These are phyloP conservation scores for Paralvinella palmiformis DNA, from an alignment of 1,140 invertebrate genomes.

Conservation along the genomic window DNA sequence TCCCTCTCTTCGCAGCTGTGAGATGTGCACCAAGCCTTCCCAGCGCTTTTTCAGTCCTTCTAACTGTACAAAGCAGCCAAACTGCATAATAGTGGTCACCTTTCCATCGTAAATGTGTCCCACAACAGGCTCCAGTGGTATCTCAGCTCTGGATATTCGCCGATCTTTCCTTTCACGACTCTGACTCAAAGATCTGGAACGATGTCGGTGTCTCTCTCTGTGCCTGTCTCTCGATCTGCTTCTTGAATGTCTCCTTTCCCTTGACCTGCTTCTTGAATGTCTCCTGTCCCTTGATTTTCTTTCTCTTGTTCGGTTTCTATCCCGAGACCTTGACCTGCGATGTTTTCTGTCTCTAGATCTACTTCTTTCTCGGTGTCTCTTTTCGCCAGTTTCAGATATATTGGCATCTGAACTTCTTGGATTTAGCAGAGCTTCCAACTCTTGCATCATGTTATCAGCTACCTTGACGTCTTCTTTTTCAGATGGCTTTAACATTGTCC, in stretches of 20 bases:
- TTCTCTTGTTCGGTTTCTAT: neutral
- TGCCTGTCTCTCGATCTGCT: conserved; percentile 32
- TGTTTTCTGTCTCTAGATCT: conserved; percentile 45
- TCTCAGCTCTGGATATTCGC: conserved; percentile 33
- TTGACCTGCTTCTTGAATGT: conserved; percentile 18
- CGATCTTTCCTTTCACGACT: conserved; percentile 23
- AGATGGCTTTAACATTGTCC: conserved; percentile 31
- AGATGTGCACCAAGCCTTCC: conserved; percentile 97
- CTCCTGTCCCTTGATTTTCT: conserved; percentile 19
- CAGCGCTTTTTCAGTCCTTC: conserved; percentile 78
- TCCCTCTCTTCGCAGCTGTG: conserved; percentile 85
- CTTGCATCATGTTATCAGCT: conserved; percentile 78
- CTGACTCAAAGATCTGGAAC: no score
- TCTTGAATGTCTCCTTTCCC: conserved; percentile 18
- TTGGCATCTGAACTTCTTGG: conserved; percentile 25
- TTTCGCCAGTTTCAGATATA: conserved; percentile 43
- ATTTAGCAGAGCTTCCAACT: conserved; percentile 75
- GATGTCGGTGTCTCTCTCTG: conserved; percentile 22
- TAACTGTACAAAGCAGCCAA: conserved; percentile 96
- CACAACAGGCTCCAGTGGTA: conserved; percentile 54
- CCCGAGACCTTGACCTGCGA: conserved; percentile 27
- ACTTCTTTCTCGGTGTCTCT: conserved; percentile 36
- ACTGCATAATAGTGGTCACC: conserved; percentile 91
- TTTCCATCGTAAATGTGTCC: conserved; percentile 82
- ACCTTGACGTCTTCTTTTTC: conserved; percentile 55